A percentile compares a stretch with the other conserved stretches of the same genome.
Evolutionary conservation across 1,140 invertebrate genomes (phyloP).

Genomic region (Drosophila parvula): DNA sequence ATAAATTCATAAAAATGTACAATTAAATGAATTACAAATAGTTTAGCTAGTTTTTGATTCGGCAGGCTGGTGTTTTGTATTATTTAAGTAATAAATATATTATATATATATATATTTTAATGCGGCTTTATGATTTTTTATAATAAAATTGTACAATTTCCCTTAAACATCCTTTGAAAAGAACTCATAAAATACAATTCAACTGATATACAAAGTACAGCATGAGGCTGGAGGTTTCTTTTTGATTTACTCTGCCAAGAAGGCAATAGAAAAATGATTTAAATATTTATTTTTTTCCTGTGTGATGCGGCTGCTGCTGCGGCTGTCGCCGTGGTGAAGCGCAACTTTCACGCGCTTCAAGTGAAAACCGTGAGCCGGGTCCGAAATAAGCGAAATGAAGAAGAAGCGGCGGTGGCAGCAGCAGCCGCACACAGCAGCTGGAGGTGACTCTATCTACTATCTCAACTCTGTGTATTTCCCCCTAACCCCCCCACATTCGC

Average conservation of each 20-base stretch:
- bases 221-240: not conserved
- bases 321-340: conserved; percentile 56
- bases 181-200: no score
- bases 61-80: no score
- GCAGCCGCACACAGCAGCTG: conserved; percentile 22
- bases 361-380: conserved; percentile 74
- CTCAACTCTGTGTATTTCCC: conserved; percentile 13
- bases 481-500: conserved; percentile 17
- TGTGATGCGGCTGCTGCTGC: conserved; percentile 20
- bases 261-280: not conserved
- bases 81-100: no score
- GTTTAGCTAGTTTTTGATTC: no score
- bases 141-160: no score
- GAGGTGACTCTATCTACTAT: conserved; percentile 2
- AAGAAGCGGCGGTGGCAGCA: conserved; percentile 26
- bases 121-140: no score
- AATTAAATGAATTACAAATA: no score
- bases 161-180: no score
- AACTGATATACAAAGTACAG: no score
- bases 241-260: not conserved
- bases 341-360: conserved; percentile 79
- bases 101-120: no score
- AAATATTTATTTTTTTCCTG: conserved; percentile 16
- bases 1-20: no score
- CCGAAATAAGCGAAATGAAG: conserved; percentile 54